Conservation (phyloP, 2,888 invertebrate genomes). For the Galerucella pusilla region DNA sequence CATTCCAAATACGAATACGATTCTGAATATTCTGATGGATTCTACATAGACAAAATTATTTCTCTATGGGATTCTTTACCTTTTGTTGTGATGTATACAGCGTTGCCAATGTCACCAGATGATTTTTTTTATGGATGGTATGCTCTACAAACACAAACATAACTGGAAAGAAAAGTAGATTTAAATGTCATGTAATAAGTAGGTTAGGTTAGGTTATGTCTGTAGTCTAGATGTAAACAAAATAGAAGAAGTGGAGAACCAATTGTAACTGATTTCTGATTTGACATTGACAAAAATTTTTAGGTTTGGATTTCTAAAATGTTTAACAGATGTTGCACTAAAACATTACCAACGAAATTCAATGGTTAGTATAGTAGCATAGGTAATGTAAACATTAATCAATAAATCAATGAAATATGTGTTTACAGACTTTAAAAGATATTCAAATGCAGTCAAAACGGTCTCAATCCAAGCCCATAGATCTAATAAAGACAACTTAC, state of each 20-base stretch:
- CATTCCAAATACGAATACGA: no score
- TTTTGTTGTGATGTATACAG: no score
- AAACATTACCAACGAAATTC: background rate
- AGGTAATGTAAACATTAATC: background rate
- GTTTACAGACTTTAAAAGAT: slow-evolving; percentile 8
- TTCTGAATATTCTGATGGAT: no score
- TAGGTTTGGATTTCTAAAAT: background rate
- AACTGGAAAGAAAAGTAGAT: no score
- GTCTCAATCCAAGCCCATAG: background rate
- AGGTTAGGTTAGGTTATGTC: background rate
- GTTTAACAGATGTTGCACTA: slow-evolving; percentile 12
- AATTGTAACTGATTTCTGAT: background rate
- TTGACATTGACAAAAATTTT: background rate
- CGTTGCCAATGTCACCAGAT: no score
- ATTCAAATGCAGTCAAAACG: slow-evolving; percentile 7
- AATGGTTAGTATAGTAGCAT: slow-evolving; percentile 3
- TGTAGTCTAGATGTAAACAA: background rate
- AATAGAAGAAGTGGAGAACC: background rate
- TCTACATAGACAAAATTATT: no score
- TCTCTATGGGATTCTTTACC: no score
- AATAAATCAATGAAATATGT: background rate
- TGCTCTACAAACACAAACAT: no score
- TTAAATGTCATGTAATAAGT: no score
- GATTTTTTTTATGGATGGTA: no score
- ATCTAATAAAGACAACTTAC: slow-evolving; percentile 9